Evolutionary conservation across 1,140 invertebrate genomes (phyloP).

Genomic region (Saccostrea glomerata): DNA sequence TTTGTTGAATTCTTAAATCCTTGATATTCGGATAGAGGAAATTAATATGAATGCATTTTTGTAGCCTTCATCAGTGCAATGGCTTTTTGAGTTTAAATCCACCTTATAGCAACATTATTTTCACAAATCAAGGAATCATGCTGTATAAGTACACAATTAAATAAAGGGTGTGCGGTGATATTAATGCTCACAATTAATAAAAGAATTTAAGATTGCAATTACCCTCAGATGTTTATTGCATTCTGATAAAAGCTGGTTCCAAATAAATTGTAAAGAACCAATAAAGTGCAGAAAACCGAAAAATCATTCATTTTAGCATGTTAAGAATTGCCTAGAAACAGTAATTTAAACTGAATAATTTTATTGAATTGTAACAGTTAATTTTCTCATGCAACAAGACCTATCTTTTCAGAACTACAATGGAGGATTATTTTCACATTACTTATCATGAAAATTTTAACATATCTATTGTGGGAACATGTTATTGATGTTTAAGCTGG

Average conservation of each 20-base stretch:
- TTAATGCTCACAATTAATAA: too few relatives aligned
- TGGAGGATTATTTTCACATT: conserved; percentile 19
- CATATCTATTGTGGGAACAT: conserved; percentile 12
- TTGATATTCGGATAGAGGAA: background rate
- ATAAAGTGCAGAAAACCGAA: background rate
- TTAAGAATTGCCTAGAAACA: conserved; percentile 9
- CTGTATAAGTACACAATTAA: too few relatives aligned
- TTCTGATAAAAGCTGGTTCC: too few relatives aligned
- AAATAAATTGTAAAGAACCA: too few relatives aligned
- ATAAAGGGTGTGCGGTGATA: too few relatives aligned
- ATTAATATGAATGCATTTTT: background rate
- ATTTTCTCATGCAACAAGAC: background rate
- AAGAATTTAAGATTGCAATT: too few relatives aligned
- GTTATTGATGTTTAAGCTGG: background rate
- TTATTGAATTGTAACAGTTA: background rate
- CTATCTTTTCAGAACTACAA: background rate
- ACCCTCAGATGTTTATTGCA: too few relatives aligned
- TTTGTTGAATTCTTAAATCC: background rate
- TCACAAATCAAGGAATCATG: too few relatives aligned
- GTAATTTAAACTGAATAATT: conserved; percentile 2
- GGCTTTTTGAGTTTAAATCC: too few relatives aligned
- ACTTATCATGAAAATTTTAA: conserved; percentile 28
- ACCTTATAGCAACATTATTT: too few relatives aligned
- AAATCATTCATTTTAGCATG: background rate
- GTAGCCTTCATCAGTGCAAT: too few relatives aligned